A percentile compares a stretch with the other conserved stretches of the same genome.
These are phyloP conservation scores for Peromyscus californicus DNA, from an alignment of 2,113 vertebrate genomes.

Conservation along the genomic window DNA sequence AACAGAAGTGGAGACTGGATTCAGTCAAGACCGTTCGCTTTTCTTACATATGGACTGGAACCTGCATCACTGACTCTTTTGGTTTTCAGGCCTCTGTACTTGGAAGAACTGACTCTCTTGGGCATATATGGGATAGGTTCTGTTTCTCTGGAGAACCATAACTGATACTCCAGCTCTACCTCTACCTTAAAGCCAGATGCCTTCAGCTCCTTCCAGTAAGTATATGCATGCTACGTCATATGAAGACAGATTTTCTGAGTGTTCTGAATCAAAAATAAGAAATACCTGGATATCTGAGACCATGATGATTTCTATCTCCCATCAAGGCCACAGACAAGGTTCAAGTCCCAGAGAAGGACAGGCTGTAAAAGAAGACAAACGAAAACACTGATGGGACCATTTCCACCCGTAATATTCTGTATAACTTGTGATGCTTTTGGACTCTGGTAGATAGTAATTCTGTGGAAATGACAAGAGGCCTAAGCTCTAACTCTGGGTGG, in stretches of 20 bases:
- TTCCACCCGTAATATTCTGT: not conserved
- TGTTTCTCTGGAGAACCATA: not conserved
- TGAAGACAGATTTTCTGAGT: not conserved
- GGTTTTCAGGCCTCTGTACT: not conserved
- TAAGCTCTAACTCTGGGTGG: not conserved
- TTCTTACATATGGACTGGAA: not conserved
- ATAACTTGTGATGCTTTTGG: no score
- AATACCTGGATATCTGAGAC: not conserved
- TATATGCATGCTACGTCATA: not conserved
- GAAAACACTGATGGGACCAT: not conserved
- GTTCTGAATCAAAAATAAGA: not conserved
- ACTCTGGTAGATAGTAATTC: not conserved
- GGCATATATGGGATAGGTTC: not conserved
- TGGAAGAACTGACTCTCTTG: not conserved
- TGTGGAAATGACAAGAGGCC: not conserved
- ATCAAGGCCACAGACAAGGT: not conserved
- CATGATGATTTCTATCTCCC: not conserved
- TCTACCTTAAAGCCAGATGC: not conserved
- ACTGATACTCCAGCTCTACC: not conserved
- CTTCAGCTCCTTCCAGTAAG: not conserved
- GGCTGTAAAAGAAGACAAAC: not conserved
- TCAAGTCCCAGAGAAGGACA: not conserved
- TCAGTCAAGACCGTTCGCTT: not conserved
- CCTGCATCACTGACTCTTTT: not conserved
- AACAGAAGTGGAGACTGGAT: no score